Percentiles rank a stretch among this genome's conserved stretches.
These are phyloP conservation scores for Acanthiza pusilla DNA, from an alignment of 2,797 vertebrate species.

Conservation along the genomic window DNA sequence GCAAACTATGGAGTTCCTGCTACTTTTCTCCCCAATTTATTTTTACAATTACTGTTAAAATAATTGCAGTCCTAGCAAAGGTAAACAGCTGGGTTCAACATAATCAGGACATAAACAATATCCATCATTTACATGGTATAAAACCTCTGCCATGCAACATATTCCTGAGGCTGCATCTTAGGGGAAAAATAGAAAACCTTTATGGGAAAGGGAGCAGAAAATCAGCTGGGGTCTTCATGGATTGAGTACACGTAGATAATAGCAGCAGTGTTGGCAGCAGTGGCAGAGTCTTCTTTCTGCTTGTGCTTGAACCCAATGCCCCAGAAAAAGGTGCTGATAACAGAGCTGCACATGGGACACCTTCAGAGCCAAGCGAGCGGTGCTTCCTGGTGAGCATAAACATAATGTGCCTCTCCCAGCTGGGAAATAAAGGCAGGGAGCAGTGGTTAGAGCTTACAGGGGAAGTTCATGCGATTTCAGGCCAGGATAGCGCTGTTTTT, in stretches of 20 bases:
- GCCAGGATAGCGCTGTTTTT: background rate
- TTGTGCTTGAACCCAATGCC: background rate
- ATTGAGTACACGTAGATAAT: background rate
- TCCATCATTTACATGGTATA: background rate
- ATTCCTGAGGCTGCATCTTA: background rate
- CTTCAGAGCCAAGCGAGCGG: accelerated
- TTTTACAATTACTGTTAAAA: constrained; percentile 26
- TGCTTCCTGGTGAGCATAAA: background rate
- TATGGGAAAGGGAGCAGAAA: background rate
- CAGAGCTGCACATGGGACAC: background rate
- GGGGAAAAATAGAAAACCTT: background rate
- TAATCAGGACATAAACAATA: background rate
- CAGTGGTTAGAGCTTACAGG: background rate
- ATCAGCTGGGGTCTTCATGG: background rate
- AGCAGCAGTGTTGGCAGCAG: background rate
- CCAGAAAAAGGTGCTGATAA: background rate
- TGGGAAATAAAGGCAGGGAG: background rate
- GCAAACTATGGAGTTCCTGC: background rate
- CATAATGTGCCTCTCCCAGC: background rate
- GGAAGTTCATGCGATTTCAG: background rate
- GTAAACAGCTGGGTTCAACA: constrained; percentile 3
- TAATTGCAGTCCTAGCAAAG: constrained; percentile 5
- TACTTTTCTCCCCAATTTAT: background rate
- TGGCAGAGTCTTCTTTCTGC: background rate
- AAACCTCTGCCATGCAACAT: background rate